These are phyloP conservation scores for Schlechtendalia chinensis DNA, from an alignment of 1,140 invertebrate species.

Conservation along the genomic window DNA sequence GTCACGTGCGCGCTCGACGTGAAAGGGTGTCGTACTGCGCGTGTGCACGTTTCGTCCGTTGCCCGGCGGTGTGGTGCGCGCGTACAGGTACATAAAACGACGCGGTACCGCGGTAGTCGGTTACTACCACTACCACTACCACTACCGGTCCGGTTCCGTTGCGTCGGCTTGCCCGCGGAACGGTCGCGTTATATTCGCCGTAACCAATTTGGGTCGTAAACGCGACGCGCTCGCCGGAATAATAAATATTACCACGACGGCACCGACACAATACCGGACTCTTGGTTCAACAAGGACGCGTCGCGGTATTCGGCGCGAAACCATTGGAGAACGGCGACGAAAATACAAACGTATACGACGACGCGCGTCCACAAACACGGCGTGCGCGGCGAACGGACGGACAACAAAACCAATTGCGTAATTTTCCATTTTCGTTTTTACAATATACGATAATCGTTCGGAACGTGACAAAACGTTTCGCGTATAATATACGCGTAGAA, in stretches of 20 bases:
- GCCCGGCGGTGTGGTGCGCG: not conserved
- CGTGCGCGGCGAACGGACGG: no score
- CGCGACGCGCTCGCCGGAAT: not conserved
- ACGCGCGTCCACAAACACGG: not conserved
- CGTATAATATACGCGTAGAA: not conserved
- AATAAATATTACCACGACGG: no score
- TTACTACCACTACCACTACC: not conserved
- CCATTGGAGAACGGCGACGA: no score
- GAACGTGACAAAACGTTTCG: conserved; percentile 25
- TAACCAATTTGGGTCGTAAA: conserved; percentile 15
- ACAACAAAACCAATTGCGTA: conserved; percentile 11
- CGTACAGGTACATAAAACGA: not conserved
- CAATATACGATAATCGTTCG: conserved; percentile 18
- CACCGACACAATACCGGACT: no score
- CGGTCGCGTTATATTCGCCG: no score
- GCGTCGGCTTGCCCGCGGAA: no score
- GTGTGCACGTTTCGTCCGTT: no score
- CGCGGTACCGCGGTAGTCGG: not conserved
- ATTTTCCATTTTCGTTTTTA: conserved; percentile 13
- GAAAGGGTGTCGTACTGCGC: not conserved
- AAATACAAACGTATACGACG: not conserved
- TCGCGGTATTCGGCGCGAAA: no score
- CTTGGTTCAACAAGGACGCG: no score
- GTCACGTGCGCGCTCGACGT: not conserved
- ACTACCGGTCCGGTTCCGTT: not conserved